Conservation (phyloP, 2,888 invertebrate genomes). For the Ecdyonurus torrentis region DNA sequence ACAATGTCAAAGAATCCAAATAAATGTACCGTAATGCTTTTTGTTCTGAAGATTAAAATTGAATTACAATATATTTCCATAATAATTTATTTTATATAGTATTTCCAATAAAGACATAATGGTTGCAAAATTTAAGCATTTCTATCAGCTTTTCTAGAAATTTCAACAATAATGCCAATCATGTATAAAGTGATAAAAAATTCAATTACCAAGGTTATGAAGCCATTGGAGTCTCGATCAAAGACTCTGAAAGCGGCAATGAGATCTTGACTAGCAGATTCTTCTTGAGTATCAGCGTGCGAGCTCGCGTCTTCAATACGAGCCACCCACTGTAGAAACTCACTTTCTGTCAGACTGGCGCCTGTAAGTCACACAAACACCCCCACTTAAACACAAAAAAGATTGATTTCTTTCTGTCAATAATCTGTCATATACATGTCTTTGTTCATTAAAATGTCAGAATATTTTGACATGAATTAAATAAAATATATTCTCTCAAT, state of each 20-base stretch:
- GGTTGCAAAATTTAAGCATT: too few relatives aligned
- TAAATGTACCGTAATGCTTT: too few relatives aligned
- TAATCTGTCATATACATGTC: too few relatives aligned
- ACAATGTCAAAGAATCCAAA: neutral
- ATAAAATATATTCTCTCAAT: too few relatives aligned
- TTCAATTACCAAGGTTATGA: conserved; percentile 46
- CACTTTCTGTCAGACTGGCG: conserved; percentile 55
- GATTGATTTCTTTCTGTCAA: too few relatives aligned
- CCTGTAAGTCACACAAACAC: conserved; percentile 30
- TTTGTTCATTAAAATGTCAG: neutral
- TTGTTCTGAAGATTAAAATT: neutral
- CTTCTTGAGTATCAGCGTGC: conserved; percentile 29
- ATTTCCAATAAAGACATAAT: neutral
- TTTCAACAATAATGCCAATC: too few relatives aligned
- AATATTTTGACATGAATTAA: too few relatives aligned
- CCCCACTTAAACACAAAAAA: neutral
- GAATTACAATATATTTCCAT: neutral
- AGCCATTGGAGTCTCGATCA: conserved; percentile 80
- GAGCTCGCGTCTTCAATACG: conserved; percentile 51
- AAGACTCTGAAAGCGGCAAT: conserved; percentile 80
- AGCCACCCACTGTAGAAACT: conserved; percentile 61
- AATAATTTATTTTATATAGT: neutral
- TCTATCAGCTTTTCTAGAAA: too few relatives aligned
- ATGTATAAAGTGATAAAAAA: too few relatives aligned
- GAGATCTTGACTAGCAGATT: conserved; percentile 57